phyloP scores from a whole-genome alignment of 2,797 vertebrate species.

The Periparus ater region DNA sequence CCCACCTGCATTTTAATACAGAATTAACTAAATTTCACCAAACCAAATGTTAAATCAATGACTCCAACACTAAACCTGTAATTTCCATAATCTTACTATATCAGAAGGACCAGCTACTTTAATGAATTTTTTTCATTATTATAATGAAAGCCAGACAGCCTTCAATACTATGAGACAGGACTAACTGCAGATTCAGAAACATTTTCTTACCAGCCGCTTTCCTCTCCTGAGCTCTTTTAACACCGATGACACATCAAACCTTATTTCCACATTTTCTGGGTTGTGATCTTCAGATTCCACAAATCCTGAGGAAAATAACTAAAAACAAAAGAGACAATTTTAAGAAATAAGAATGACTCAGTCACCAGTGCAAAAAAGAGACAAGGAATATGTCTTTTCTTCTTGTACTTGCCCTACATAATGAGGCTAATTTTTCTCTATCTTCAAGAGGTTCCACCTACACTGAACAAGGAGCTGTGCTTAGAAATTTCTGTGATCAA shows the following conservation, averaged over 20 bases:
- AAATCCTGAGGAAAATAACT: conserved; percentile 78
- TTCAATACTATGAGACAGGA: not conserved
- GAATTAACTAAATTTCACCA: not conserved
- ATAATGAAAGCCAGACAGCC: not conserved
- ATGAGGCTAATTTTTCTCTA: not conserved
- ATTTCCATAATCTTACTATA: not conserved
- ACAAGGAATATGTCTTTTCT: not conserved
- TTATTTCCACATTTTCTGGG: conserved; percentile 31
- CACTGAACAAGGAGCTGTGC: not conserved
- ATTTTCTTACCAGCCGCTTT: conserved; percentile 72
- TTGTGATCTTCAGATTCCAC: conserved; percentile 71
- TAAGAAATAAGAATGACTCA: not conserved
- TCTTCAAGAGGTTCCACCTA: not conserved
- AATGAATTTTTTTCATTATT: not conserved
- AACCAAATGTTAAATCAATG: not conserved
- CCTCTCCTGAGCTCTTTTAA: conserved; percentile 74
- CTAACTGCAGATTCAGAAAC: not conserved
- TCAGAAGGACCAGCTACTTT: not conserved
- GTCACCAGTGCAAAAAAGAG: not conserved
- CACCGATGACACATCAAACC: conserved; percentile 75
- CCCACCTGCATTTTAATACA: not conserved
- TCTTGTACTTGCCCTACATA: not conserved
- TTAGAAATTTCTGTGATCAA: not conserved
- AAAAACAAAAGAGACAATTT: not conserved
- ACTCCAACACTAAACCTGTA: not conserved